A percentile compares a stretch with the other conserved stretches of the same genome.
Evolutionary conservation across 2,113 vertebrate species (phyloP).

Genomic region (Delphinus delphis): DNA sequence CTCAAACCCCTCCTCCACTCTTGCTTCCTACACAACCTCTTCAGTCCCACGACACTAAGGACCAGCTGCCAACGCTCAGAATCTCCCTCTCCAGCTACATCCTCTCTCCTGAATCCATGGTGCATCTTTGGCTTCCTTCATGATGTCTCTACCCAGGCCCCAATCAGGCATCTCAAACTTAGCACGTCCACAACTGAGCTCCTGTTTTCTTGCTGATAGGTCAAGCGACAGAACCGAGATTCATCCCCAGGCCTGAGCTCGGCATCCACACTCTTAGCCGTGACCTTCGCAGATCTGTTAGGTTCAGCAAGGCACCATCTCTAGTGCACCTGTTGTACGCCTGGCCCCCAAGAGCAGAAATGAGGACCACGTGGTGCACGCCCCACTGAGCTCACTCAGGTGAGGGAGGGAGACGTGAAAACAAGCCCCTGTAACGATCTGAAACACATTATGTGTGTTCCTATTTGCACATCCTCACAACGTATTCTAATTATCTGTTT

Average conservation of each 20-base stretch:
- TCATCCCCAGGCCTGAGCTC: too few species aligned
- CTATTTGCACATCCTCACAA: rapidly evolving
- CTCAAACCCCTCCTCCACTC: not conserved
- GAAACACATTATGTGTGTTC: rapidly evolving
- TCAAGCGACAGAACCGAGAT: not conserved
- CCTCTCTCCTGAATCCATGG: not conserved
- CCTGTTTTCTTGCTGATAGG: not conserved
- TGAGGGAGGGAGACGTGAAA: rapidly evolving
- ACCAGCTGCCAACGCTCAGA: not conserved
- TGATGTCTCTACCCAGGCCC: not conserved
- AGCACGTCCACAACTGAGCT: rapidly evolving
- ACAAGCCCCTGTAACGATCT: rapidly evolving
- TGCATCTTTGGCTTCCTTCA: not conserved
- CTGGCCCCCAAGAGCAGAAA: not conserved
- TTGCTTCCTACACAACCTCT: not conserved
- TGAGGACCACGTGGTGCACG: rapidly evolving
- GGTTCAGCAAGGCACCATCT: rapidly evolving
- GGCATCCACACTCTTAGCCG: not conserved
- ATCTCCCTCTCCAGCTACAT: not conserved
- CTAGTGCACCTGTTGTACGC: rapidly evolving
- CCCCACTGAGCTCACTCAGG: not conserved
- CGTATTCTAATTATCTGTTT: rapidly evolving
- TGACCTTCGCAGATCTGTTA: rapidly evolving
- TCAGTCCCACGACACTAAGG: not conserved
- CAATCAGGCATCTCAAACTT: not conserved